A percentile compares a stretch with the other conserved stretches of the same genome.
Conservation (phyloP, 2,113 vertebrate species). For the Leptosomus discolor region DNA sequence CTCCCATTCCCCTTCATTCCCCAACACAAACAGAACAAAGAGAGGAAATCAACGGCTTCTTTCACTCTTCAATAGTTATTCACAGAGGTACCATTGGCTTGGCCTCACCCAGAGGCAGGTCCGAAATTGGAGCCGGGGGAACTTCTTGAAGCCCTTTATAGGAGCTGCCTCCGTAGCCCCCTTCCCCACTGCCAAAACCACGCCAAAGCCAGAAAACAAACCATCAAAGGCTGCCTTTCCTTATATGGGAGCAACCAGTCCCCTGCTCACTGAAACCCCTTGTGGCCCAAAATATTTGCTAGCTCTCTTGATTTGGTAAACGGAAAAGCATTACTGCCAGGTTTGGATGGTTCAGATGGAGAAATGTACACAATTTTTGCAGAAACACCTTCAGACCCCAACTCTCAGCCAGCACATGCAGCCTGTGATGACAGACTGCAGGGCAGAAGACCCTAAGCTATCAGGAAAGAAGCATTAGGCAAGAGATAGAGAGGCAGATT, state of each 20-base stretch:
- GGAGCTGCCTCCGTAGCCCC: too few relatives aligned
- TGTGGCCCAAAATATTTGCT: background rate
- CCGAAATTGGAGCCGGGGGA: too few relatives aligned
- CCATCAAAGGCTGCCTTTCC: too few relatives aligned
- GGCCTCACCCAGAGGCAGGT: too few relatives aligned
- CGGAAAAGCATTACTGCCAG: background rate
- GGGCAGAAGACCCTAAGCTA: background rate
- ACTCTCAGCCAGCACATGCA: background rate
- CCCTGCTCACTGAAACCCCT: background rate
- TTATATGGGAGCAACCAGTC: background rate
- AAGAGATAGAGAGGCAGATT: background rate
- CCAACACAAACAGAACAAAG: too few relatives aligned
- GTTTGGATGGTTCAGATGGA: background rate
- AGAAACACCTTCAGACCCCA: background rate
- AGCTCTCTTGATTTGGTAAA: background rate
- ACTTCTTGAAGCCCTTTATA: too few relatives aligned
- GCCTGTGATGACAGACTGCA: background rate
- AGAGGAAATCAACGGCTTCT: too few relatives aligned
- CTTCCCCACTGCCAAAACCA: too few relatives aligned
- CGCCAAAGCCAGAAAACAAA: too few relatives aligned
- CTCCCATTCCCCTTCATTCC: too few relatives aligned
- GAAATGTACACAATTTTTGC: background rate
- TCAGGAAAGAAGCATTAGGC: background rate
- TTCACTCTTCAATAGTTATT: too few relatives aligned
- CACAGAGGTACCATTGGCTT: too few relatives aligned